These are phyloP conservation scores for Allobates femoralis DNA, from an alignment of 2,797 vertebrate species.

Conservation along the genomic window DNA sequence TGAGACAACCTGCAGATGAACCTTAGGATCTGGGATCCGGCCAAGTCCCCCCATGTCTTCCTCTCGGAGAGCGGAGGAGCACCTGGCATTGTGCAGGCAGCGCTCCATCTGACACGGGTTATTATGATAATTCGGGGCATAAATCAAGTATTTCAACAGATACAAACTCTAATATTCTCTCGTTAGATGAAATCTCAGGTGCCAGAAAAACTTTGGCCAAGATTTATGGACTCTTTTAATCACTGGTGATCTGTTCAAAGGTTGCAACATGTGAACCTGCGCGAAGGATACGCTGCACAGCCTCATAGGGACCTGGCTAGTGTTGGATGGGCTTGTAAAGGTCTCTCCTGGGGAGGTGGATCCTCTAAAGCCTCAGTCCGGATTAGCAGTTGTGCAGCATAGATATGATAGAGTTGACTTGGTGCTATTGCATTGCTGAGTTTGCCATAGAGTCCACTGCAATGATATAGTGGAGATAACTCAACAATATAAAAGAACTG, in stretches of 20 bases:
- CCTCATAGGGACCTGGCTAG: not conserved
- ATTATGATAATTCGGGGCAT: slow-evolving; percentile 34
- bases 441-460: too few relatives aligned
- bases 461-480: too few relatives aligned
- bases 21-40: not conserved
- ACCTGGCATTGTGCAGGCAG: slow-evolving; percentile 31
- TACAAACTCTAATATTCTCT: not conserved
- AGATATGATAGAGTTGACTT: too few relatives aligned
- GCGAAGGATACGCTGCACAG: not conserved
- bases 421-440: too few relatives aligned
- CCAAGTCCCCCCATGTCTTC: not conserved
- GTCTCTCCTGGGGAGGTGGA: too few relatives aligned
- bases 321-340: too few relatives aligned
- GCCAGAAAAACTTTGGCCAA: not conserved
- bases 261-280: not conserved
- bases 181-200: slow-evolving; percentile 26
- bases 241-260: not conserved
- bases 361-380: too few relatives aligned
- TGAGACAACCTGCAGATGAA: slow-evolving; percentile 12
- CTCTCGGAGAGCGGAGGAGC: slow-evolving; percentile 7
- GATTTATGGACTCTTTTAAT: slow-evolving; percentile 7
- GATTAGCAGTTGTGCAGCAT: too few relatives aligned
- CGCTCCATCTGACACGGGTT: slow-evolving; percentile 27
- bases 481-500: too few relatives aligned
- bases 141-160: slow-evolving; percentile 18